Conservation (phyloP, 53 echinoderm and acorn worm species). For the Astropecten irregularis region DNA sequence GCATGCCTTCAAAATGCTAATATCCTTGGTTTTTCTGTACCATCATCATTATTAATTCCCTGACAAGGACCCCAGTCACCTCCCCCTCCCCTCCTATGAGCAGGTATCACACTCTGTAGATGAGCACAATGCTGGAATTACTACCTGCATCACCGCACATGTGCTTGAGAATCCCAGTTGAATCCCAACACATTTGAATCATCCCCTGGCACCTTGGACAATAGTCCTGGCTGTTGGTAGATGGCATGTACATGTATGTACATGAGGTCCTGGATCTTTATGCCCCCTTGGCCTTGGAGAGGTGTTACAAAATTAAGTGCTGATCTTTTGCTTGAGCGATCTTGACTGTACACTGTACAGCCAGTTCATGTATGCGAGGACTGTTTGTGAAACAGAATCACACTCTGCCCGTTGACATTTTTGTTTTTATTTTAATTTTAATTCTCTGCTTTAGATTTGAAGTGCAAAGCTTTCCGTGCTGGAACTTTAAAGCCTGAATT, state of each 20-base stretch:
- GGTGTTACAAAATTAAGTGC: constrained; percentile 41
- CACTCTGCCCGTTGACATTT: too few relatives aligned
- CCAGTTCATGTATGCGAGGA: too few relatives aligned
- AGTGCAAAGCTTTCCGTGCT: too few relatives aligned
- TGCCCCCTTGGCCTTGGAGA: constrained; percentile 34
- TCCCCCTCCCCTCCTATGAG: background rate
- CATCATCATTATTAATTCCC: too few relatives aligned
- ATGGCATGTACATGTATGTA: background rate
- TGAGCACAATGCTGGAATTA: constrained; percentile 2
- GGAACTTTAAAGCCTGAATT: too few relatives aligned
- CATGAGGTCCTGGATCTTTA: background rate
- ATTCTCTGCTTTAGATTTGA: too few relatives aligned
- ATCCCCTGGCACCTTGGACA: constrained; percentile 2
- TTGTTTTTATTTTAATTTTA: too few relatives aligned
- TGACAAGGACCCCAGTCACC: too few relatives aligned
- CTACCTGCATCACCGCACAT: background rate
- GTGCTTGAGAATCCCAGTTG: background rate
- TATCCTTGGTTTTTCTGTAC: too few relatives aligned
- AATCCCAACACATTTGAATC: constrained; percentile 14
- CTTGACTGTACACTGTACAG: background rate
- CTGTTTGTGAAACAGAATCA: too few relatives aligned
- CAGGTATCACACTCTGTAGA: background rate
- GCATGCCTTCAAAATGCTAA: too few relatives aligned
- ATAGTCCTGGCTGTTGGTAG: background rate
- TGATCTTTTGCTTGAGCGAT: constrained; percentile 36